These are phyloP conservation scores for Rattus rattus DNA, from an alignment of 2,113 vertebrate species.

Conservation along the genomic window DNA sequence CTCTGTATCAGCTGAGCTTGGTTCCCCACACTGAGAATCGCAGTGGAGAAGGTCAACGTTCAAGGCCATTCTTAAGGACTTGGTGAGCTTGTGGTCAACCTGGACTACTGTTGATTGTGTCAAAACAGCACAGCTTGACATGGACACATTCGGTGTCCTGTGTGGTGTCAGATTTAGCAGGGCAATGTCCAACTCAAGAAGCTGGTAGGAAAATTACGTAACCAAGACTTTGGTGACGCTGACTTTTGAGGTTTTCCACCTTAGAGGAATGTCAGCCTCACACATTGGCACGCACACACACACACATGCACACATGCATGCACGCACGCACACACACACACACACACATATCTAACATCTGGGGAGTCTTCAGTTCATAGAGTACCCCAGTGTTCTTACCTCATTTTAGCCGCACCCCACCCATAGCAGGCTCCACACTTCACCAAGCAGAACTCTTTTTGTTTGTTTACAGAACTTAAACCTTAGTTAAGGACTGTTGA, in stretches of 20 bases:
- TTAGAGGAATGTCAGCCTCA: constrained; percentile 3
- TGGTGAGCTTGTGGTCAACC: background rate
- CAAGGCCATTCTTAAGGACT: background rate
- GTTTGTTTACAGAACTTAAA: constrained; percentile 49
- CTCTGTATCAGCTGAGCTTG: background rate
- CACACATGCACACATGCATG: no score
- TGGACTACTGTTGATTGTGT: background rate
- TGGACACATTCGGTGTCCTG: background rate
- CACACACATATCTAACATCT: background rate
- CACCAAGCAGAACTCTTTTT: no score
- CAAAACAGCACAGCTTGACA: background rate
- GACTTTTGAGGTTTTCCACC: constrained; percentile 56
- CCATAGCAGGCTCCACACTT: background rate
- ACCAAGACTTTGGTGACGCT: background rate
- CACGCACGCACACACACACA: no score
- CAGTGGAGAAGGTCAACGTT: background rate
- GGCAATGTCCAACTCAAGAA: constrained; percentile 22
- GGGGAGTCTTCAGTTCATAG: background rate
- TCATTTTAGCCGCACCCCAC: background rate
- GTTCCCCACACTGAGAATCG: background rate
- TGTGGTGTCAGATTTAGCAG: background rate
- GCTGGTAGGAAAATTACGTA: background rate
- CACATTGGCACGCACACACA: background rate
- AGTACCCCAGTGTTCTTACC: background rate
- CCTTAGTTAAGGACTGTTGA: constrained; percentile 72